These are phyloP conservation scores for Enteromius viviparus DNA, from an alignment of 2,797 vertebrate species.

Conservation along the genomic window DNA sequence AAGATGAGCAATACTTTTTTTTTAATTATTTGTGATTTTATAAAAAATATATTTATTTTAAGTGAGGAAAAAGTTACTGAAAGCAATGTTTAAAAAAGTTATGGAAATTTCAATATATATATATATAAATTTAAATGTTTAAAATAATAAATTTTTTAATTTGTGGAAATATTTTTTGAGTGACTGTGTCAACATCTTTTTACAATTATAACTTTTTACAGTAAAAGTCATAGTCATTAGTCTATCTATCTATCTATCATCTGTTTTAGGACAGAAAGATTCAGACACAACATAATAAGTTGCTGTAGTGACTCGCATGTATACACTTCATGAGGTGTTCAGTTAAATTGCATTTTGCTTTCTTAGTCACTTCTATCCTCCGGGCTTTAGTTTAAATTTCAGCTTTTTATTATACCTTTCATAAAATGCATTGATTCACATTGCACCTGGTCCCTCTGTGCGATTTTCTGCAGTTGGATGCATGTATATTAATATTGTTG, in stretches of 20 bases:
- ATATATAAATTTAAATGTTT: not conserved
- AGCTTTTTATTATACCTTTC: constrained; percentile 5
- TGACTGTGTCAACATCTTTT: not conserved
- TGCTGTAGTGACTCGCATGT: constrained; percentile 16
- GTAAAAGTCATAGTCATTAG: not conserved
- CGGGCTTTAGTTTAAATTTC: constrained; percentile 3
- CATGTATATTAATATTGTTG: not conserved
- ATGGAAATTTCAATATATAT: not conserved
- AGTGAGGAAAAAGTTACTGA: not conserved
- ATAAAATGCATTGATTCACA: not conserved
- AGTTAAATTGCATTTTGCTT: not conserved
- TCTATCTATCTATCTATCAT: not conserved
- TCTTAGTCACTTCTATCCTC: constrained; percentile 24
- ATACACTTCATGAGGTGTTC: constrained; percentile 31
- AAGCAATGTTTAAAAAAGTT: not conserved
- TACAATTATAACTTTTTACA: not conserved
- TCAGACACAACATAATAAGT: not conserved
- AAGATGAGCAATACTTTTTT: not conserved
- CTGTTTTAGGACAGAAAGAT: not conserved
- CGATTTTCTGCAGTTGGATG: not conserved
- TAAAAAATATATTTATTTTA: not conserved
- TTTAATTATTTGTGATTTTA: not conserved
- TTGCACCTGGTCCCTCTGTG: not conserved
- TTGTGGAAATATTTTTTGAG: not conserved
- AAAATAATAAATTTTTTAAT: not conserved